A percentile compares a stretch with the other conserved stretches of the same genome.
Evolutionary conservation across 1,140 invertebrate genomes (phyloP).

Genomic region (Tachypleus tridentatus): DNA sequence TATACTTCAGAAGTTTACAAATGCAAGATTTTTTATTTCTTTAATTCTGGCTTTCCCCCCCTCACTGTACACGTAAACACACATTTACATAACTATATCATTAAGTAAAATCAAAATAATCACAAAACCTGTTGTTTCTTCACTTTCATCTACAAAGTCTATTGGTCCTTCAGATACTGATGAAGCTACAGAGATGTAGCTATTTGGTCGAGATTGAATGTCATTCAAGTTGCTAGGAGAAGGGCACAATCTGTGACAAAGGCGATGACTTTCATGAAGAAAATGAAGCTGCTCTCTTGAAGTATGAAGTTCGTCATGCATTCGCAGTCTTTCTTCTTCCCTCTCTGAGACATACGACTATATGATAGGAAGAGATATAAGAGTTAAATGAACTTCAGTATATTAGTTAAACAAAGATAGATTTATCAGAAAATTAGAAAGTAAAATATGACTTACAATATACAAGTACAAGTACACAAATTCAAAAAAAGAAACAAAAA

Average conservation of each 20-base stretch:
- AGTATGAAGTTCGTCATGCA: conserved; percentile 54
- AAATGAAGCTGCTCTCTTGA: conserved; percentile 55
- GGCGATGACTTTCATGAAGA: conserved; percentile 29
- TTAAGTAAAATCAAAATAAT: too few species aligned
- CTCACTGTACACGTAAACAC: too few species aligned
- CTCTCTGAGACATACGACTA: conserved; percentile 49
- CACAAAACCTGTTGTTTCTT: too few species aligned
- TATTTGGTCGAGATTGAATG: conserved; percentile 21
- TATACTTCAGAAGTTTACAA: too few species aligned
- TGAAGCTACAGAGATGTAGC: conserved; percentile 22
- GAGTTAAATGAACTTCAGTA: background rate
- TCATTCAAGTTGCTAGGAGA: conserved; percentile 6
- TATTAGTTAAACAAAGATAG: conserved; percentile 6
- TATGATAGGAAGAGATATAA: conserved; percentile 38
- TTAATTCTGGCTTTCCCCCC: too few species aligned
- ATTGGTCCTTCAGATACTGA: conserved; percentile 15
- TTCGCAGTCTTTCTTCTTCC: conserved; percentile 58
- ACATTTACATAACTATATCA: too few species aligned
- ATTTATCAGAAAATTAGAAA: background rate
- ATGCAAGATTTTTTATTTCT: too few species aligned
- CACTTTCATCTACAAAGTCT: conserved; percentile 8
- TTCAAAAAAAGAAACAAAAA: conserved; percentile 15
- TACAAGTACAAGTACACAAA: background rate
- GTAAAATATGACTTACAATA: background rate
- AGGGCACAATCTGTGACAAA: conserved; percentile 12